Percentiles rank a stretch among this genome's conserved stretches.
Evolutionary conservation across 2,797 vertebrate species (phyloP).

Genomic region (Helarctos malayanus): DNA sequence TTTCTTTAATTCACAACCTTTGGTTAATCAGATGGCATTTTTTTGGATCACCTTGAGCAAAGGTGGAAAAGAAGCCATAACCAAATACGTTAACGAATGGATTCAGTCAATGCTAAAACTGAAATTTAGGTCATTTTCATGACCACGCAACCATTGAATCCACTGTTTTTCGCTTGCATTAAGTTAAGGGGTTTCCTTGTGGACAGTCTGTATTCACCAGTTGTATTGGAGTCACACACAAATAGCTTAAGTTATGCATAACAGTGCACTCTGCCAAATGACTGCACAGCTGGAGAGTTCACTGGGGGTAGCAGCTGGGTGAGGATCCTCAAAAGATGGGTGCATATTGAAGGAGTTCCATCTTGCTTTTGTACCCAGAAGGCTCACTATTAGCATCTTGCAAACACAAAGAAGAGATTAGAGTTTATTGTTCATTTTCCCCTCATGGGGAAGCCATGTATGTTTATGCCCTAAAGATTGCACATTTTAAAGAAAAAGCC

Average conservation of each 20-base stretch:
- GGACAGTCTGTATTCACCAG: slow-evolving; percentile 74
- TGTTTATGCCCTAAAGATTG: slow-evolving; percentile 82
- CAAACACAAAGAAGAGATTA: slow-evolving; percentile 83
- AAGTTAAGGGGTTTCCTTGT: slow-evolving; percentile 33
- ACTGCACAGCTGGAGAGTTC: slow-evolving; percentile 84
- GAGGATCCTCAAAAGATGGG: slow-evolving; percentile 83
- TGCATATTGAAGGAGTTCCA: slow-evolving; percentile 76
- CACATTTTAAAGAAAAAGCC: slow-evolving; percentile 79
- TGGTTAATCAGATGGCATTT: slow-evolving; percentile 6
- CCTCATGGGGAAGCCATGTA: slow-evolving; percentile 75
- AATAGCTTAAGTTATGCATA: slow-evolving; percentile 84
- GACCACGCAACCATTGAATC: slow-evolving; percentile 14
- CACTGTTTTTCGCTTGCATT: slow-evolving; percentile 62
- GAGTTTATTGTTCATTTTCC: slow-evolving; percentile 79
- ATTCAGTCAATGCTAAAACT: slow-evolving; percentile 15
- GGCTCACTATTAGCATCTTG: slow-evolving; percentile 76
- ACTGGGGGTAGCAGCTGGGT: slow-evolving; percentile 81
- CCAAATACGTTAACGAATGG: background rate
- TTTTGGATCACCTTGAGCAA: background rate
- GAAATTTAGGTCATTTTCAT: slow-evolving; percentile 52
- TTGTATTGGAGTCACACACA: slow-evolving; percentile 80
- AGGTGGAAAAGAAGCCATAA: background rate
- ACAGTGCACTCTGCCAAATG: slow-evolving; percentile 78
- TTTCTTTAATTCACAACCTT: background rate
- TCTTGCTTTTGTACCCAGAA: slow-evolving; percentile 82